Base-by-base conservation (phyloP, 2,888 invertebrate genomes). In the Petrophora chlorosata region DNA sequence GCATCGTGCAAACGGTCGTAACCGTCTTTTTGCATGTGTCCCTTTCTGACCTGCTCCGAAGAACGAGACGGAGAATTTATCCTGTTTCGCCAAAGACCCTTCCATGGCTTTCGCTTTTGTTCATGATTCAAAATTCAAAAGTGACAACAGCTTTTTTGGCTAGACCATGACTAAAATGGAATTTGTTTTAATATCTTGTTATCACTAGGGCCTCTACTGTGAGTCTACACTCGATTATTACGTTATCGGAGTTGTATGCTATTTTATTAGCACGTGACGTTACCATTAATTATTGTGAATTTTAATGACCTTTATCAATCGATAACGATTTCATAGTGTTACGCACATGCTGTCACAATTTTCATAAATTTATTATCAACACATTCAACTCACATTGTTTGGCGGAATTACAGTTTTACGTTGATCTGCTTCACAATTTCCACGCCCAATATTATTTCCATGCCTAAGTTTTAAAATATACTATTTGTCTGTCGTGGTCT, bases 1-100 rank as follows among this genome's bases (percentile, higher is more conserved):
- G 77, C 78, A 76, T 76, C 70, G 70, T 69, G 75, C 81, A 76
- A 82, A 83, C 84, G 82, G 76, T 71, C 69, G 65, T 76, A 87
- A 87, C 87, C 85, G 87, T 84, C 85, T 69, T 82, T 82, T 75
- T 73, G 56, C 73, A 64, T 16, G 61, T 57, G 74, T 85, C 87
- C 82, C 72, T 78, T 65, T 86, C 79, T 61, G 53, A 49, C 59
- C 59, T 53, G 56, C 52, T 46, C 16, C 43, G 39, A 25, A 53
- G 71, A 74, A 62, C 52, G 79, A 79, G 79, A 79, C 67, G 65
- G 76, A 76, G 56, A 56, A 51, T 59, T 62, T 73, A 72, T 76
- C 77, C 82, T 79, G 82, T 80, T 80, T 76, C 68, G 67, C 74
- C 65, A 69, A 77, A 71, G 79, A 73, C 65, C 68, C 73, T 57